These are phyloP conservation scores for Colinus virginianus DNA, from an alignment of 2,113 vertebrate species.

Conservation along the genomic window DNA sequence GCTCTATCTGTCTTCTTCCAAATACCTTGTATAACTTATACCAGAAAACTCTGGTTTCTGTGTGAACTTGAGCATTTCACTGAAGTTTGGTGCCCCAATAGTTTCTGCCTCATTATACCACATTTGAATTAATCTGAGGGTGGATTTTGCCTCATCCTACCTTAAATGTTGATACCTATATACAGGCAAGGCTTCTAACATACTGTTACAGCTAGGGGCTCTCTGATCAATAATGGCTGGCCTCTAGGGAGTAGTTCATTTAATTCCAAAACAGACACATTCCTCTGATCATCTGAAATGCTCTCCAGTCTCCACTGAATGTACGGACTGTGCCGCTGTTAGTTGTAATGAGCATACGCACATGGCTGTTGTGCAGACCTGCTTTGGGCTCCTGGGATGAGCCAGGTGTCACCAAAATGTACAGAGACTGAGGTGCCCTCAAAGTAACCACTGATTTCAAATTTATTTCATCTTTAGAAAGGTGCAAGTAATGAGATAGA, in stretches of 20 bases:
- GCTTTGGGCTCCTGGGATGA: accelerated
- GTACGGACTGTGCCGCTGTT: accelerated
- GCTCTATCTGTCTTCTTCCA: not conserved
- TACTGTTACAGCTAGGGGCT: accelerated
- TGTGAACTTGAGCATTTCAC: not conserved
- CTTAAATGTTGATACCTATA: accelerated
- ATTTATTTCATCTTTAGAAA: not conserved
- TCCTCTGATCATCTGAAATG: accelerated
- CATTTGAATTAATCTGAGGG: accelerated
- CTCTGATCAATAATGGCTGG: accelerated
- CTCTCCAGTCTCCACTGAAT: accelerated
- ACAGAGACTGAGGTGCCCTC: not conserved
- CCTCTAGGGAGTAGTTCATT: not conserved
- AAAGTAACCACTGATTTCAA: not conserved
- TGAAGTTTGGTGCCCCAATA: not conserved
- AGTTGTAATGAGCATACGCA: not conserved
- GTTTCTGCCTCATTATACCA: not conserved
- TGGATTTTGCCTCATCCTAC: not conserved
- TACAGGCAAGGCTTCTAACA: too few species aligned
- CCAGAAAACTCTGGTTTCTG: not conserved
- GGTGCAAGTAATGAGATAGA: accelerated
- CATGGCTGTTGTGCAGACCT: accelerated
- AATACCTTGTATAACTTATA: not conserved
- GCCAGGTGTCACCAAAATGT: accelerated
- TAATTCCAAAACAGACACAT: not conserved